Conservation (phyloP, 2,113 vertebrate genomes). For the Austrofundulus limnaeus region DNA sequence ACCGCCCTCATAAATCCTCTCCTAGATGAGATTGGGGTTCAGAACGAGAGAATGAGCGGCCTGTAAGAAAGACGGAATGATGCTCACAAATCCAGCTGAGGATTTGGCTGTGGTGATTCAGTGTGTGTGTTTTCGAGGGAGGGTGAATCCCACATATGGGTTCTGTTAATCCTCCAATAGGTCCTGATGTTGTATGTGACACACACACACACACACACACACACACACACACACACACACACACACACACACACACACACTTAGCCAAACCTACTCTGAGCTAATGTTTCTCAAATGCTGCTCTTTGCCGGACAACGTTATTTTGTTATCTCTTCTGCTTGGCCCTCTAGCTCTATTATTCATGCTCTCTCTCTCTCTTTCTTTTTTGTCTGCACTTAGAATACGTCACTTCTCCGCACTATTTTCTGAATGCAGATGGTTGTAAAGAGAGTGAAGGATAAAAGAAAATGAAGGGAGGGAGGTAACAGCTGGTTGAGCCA, state of each 20-base stretch:
- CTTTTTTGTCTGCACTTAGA: conserved; percentile 6
- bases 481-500: conserved; percentile 54
- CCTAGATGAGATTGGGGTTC: conserved; percentile 71
- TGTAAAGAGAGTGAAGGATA: conserved; percentile 14
- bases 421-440: conserved; percentile 38
- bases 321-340: conserved; percentile 42
- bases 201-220: conserved; percentile 35
- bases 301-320: conserved; percentile 41
- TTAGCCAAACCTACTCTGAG: neutral
- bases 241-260: conserved; percentile 22
- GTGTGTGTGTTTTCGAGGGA: conserved; percentile 15
- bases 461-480: conserved; percentile 21
- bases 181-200: conserved; percentile 41
- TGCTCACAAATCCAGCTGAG: conserved; percentile 65
- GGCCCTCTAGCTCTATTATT: conserved; percentile 43
- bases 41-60: conserved; percentile 61
- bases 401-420: conserved; percentile 17
- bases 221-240: conserved; percentile 30
- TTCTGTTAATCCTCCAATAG: conserved; percentile 60
- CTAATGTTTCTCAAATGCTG: conserved; percentile 52
- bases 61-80: conserved; percentile 66
- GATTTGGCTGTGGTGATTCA: conserved; percentile 57
- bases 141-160: conserved; percentile 45
- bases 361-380: neutral
- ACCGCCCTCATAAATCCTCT: conserved; percentile 66